A percentile compares a stretch with the other conserved stretches of the same genome.
These are phyloP conservation scores for Stomorhina lunata DNA, from an alignment of 2,888 invertebrate species.

Conservation along the genomic window DNA sequence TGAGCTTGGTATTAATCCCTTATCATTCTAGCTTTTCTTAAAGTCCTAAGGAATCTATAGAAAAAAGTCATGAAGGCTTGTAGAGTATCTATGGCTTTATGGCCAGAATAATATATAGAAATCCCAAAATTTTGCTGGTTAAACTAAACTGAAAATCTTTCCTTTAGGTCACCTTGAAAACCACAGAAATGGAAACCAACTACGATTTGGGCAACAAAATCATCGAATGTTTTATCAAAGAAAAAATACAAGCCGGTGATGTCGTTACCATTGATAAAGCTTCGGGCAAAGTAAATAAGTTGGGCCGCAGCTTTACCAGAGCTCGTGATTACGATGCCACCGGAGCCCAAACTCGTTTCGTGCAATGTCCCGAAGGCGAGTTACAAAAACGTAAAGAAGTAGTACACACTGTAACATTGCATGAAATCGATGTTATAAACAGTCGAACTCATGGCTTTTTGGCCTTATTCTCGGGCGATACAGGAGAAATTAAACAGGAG, in stretches of 20 bases:
- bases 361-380: constrained; percentile 99
- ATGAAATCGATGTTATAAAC: constrained; percentile 99
- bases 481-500: constrained; percentile 98
- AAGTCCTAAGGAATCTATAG: too few relatives aligned
- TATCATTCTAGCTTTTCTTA: too few relatives aligned
- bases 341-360: constrained; percentile 92
- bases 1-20: too few relatives aligned
- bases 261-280: constrained; percentile 99
- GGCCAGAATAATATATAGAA: too few relatives aligned
- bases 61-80: too few relatives aligned
- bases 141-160: too few relatives aligned
- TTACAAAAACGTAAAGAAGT: constrained; percentile 98
- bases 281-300: constrained; percentile 93
- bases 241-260: constrained; percentile 97
- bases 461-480: constrained; percentile 98
- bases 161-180: constrained; percentile 90
- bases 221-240: constrained; percentile 97
- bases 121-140: too few relatives aligned
- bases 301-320: constrained; percentile 97
- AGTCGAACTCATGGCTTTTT: constrained; percentile 98
- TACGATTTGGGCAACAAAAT: constrained; percentile 99
- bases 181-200: constrained; percentile 99
- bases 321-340: constrained; percentile 99
- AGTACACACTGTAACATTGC: constrained; percentile 98
- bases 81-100: too few relatives aligned